These are phyloP conservation scores for Apostichopus parvimensis DNA, from an alignment of 35 echinoderm and acorn worm species.

Conservation along the genomic window DNA sequence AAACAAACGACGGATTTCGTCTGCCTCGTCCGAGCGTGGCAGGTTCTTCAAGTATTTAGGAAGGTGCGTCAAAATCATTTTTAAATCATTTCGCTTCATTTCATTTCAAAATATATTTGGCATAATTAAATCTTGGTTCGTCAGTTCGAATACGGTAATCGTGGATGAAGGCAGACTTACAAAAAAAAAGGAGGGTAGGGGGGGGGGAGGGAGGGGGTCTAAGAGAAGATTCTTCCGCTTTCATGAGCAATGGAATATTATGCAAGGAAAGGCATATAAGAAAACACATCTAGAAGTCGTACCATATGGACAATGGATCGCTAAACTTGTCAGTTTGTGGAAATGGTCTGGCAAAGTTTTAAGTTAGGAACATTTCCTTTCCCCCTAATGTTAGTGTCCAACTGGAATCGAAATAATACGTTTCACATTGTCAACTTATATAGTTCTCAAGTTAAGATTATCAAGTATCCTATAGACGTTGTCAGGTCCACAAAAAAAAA, in stretches of 20 bases:
- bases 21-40: not conserved
- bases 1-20: not conserved
- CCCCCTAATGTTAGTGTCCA: too few relatives aligned
- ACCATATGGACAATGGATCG: not conserved
- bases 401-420: too few relatives aligned
- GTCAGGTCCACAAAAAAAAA: too few relatives aligned
- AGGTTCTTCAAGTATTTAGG: not conserved
- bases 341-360: not conserved
- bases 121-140: slow-evolving; percentile 42
- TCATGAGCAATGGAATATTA: not conserved
- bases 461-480: too few relatives aligned
- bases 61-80: slow-evolving; percentile 34
- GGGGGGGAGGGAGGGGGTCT: not conserved
- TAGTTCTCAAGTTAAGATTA: too few relatives aligned
- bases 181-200: not conserved
- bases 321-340: not conserved
- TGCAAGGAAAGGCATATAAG: not conserved
- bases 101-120: slow-evolving; percentile 45
- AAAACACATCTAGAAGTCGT: not conserved
- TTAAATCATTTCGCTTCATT: slow-evolving; percentile 35
- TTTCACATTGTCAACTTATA: too few relatives aligned
- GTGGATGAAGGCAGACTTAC: not conserved
- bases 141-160: slow-evolving; percentile 13
- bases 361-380: too few relatives aligned
- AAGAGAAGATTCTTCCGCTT: not conserved